Base-by-base conservation (phyloP, 2,797 vertebrate genomes). In the Hippocampus kuda region DNA sequence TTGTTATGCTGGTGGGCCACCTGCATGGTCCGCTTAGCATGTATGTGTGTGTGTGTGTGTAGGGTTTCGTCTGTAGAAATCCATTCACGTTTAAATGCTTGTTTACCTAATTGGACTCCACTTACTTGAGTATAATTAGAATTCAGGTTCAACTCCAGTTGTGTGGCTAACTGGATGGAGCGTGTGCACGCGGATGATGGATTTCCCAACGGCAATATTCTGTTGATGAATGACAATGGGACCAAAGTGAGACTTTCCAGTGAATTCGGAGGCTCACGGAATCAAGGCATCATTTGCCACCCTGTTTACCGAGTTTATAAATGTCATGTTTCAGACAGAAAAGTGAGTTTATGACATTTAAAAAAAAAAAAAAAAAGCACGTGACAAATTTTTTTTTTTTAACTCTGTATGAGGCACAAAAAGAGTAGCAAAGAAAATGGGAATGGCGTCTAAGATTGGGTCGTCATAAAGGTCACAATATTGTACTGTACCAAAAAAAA, bases 1-100 rank as follows among this genome's bases (percentile, higher is more conserved):
- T 92, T 84, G 80, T 87, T 84, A 83, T 74, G 63, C 49, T 56
- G 66, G 41, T 72, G 16, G 68, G 76, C 80, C 73, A 80, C 78
- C 73, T 81, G 82, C 46, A 27, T 13, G 67, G 27, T 68, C 63
- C 67, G 16, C 20, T 42, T 68, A 20, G 22, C 53, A 2, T 63
- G 68, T 51, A 57, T 27, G 26, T 30, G 54, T 60, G 56, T n/a
- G 9, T 61, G 22, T n/a, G 9, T 53, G 22, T 49, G 67, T 30
- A 70, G 24, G 51, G 54, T 46, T 61, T 61, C 67, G 48, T 67
- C 42, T 67, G 18, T 44, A 56, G n/a, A 34, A 67, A 68, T 57
- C 69, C 70, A 65, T 74, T 71, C 66, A 75, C 74, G 64, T 86
- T 71, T 41, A 42, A 67, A 54, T 2, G 27, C 51, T 12, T 57